Evolutionary conservation across 1,140 invertebrate species (phyloP).

Genomic region (Eupristina koningsbergeri): DNA sequence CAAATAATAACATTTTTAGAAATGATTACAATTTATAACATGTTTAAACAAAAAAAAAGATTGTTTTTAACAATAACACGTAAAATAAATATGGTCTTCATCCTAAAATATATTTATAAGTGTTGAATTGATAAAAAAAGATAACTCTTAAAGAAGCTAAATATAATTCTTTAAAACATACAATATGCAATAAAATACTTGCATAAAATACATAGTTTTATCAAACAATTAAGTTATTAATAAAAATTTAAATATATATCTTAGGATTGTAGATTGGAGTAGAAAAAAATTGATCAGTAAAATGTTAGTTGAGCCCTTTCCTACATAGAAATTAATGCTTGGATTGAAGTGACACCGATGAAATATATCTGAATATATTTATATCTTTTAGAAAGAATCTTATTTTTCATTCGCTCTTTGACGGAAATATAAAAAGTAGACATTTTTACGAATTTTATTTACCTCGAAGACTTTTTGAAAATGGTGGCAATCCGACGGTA

Average conservation of each 20-base stretch:
- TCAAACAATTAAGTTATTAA: background rate
- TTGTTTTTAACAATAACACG: background rate
- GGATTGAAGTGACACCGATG: background rate
- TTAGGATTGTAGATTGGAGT: background rate
- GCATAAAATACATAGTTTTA: too few relatives aligned
- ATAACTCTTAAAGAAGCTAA: background rate
- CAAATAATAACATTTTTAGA: background rate
- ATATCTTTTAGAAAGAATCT: background rate
- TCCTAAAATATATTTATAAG: background rate
- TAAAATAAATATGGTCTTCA: background rate
- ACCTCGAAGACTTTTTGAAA: slow-evolving; percentile 60
- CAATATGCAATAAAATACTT: too few relatives aligned
- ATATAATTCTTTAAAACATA: too few relatives aligned
- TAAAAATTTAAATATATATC: background rate
- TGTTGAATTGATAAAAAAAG: background rate
- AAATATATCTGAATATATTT: background rate
- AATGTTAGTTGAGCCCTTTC: background rate
- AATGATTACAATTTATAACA: background rate
- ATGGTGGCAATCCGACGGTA: slow-evolving; percentile 59
- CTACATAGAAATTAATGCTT: background rate
- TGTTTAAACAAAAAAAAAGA: background rate
- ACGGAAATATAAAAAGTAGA: slow-evolving; percentile 25
- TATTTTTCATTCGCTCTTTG: slow-evolving; percentile 1
- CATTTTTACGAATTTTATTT: slow-evolving; percentile 46
- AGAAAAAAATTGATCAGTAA: background rate